Evolutionary conservation across 2,888 invertebrate species (phyloP).

Genomic region (Chrysolina haemoptera): DNA sequence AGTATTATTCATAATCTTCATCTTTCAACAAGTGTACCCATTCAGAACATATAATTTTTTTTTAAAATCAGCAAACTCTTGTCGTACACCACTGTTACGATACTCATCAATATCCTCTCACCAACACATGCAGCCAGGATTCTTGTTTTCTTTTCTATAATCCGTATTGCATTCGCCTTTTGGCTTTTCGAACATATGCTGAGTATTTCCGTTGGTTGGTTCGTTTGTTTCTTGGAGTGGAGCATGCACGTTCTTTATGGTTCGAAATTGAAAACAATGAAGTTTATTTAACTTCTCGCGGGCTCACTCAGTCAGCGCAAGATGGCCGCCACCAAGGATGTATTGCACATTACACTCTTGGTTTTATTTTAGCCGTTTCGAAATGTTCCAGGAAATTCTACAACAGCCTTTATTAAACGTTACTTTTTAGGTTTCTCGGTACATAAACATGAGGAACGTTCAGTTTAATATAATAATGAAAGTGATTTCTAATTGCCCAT

Average conservation of each 20-base stretch:
- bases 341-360: slow-evolving; percentile 10
- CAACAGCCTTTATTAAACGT: slow-evolving; percentile 4
- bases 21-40: no score
- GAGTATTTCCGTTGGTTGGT: slow-evolving; percentile 29
- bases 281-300: slow-evolving; percentile 20
- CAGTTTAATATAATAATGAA: slow-evolving; percentile 7
- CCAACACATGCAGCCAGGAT: slow-evolving; percentile 27
- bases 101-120: slow-evolving; percentile 25
- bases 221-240: slow-evolving; percentile 3
- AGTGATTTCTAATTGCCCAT: slow-evolving; percentile 16
- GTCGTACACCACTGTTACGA: slow-evolving; percentile 9
- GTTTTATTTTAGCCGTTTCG: slow-evolving; percentile 16
- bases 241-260: slow-evolving; percentile 13
- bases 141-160: slow-evolving; percentile 30
- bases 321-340: slow-evolving; percentile 22
- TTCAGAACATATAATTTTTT: no score
- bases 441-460: slow-evolving; percentile 2
- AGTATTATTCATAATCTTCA: no score
- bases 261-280: slow-evolving; percentile 23
- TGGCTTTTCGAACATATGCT: slow-evolving; percentile 30
- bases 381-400: slow-evolving; percentile 15
- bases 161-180: slow-evolving; percentile 26
- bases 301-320: slow-evolving; percentile 6
- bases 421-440: slow-evolving; percentile 9
- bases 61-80: background rate